phyloP scores from a whole-genome alignment of 2,888 invertebrate genomes.

The Acleris laterana region DNA sequence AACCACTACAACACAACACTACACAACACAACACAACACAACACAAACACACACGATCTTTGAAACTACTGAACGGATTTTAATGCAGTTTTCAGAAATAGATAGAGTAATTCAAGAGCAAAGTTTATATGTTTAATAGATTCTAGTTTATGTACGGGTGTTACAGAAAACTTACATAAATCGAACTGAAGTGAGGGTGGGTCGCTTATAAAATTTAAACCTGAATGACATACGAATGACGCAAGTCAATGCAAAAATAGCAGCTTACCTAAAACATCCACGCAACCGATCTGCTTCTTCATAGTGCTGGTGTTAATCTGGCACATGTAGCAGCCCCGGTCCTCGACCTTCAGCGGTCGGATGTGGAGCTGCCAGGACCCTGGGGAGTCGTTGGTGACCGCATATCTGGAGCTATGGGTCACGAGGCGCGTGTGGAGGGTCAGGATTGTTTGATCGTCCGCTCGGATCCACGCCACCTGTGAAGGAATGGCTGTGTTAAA shows the following conservation, averaged over 20 bases:
- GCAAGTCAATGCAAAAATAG: too few relatives aligned
- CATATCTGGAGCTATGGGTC: constrained; percentile 89
- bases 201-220: too few relatives aligned
- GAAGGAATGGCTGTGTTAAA: background rate
- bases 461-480: constrained; percentile 91
- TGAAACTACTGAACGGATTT: too few relatives aligned
- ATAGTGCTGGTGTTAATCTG: constrained; percentile 91
- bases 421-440: constrained; percentile 90
- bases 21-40: too few relatives aligned
- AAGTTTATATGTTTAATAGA: too few relatives aligned
- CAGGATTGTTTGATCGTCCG: constrained; percentile 90
- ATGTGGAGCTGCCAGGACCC: constrained; percentile 90
- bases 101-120: too few relatives aligned
- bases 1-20: too few relatives aligned
- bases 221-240: background rate
- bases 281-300: constrained; percentile 91
- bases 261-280: constrained; percentile 89
- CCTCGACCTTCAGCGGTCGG: constrained; percentile 88
- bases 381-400: constrained; percentile 88
- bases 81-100: too few relatives aligned
- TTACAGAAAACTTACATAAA: too few relatives aligned
- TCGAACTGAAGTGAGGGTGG: too few relatives aligned
- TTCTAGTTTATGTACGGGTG: too few relatives aligned
- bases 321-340: constrained; percentile 92
- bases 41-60: too few relatives aligned